These are phyloP conservation scores for Dipodomys ordii DNA, from an alignment of 2,113 vertebrate genomes.

Conservation along the genomic window DNA sequence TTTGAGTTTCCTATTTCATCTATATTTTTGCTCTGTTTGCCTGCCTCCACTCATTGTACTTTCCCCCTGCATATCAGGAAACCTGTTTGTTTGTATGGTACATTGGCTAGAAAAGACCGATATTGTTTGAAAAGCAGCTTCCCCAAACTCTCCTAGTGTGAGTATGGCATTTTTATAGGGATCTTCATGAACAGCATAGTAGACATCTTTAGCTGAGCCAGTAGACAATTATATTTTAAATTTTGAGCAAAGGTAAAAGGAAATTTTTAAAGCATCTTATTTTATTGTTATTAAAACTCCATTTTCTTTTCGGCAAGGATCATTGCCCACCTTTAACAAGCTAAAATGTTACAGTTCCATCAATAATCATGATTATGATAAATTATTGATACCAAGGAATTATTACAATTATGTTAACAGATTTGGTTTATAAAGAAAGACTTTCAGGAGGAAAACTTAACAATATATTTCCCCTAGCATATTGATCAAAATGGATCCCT, in stretches of 20 bases:
- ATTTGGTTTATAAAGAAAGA: constrained; percentile 87
- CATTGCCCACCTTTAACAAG: constrained; percentile 57
- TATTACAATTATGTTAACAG: constrained; percentile 83
- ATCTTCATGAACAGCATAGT: background rate
- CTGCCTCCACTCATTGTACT: background rate
- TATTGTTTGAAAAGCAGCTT: constrained; percentile 23
- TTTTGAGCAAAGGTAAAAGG: constrained; percentile 25
- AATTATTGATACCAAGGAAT: constrained; percentile 85
- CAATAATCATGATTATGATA: constrained; percentile 80
- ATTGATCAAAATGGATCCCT: constrained; percentile 74
- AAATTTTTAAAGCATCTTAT: constrained; percentile 20
- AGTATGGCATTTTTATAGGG: background rate
- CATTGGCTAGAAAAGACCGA: constrained; percentile 12
- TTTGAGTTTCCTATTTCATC: constrained; percentile 44
- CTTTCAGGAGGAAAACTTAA: constrained; percentile 63
- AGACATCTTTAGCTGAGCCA: constrained; percentile 3
- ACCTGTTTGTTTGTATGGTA: constrained; percentile 9
- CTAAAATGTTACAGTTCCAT: constrained; percentile 82
- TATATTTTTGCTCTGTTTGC: background rate
- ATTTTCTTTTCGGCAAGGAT: constrained; percentile 54
- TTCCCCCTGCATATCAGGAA: background rate
- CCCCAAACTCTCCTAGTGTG: constrained; percentile 1
- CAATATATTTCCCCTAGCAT: background rate
- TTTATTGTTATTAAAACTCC: constrained; percentile 57
- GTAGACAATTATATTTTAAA: constrained; percentile 33